These are phyloP conservation scores for Nestor notabilis DNA, from an alignment of 2,113 vertebrate species.

Conservation along the genomic window DNA sequence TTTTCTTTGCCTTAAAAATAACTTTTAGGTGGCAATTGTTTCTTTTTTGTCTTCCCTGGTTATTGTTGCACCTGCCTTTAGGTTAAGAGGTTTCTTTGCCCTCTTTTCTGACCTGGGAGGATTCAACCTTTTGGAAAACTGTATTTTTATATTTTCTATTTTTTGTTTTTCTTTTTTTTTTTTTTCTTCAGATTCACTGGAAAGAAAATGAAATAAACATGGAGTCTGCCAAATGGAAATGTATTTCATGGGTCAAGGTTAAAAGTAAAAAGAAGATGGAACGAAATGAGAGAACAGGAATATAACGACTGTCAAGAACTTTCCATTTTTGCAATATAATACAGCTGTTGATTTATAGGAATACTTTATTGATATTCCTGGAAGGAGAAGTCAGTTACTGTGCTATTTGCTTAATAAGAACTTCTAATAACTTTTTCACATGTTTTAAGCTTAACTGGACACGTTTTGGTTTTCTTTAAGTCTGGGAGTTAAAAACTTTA, in stretches of 20 bases:
- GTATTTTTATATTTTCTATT: background rate
- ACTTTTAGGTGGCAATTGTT: background rate
- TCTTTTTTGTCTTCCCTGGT: background rate
- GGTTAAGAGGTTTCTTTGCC: background rate
- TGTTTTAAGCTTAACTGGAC: slow-evolving; percentile 6
- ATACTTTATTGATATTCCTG: background rate
- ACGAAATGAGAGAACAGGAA: background rate
- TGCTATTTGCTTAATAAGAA: background rate
- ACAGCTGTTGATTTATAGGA: slow-evolving; percentile 1
- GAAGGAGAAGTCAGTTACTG: background rate
- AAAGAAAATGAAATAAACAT: slow-evolving; percentile 24
- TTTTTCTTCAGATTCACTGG: slow-evolving; percentile 57
- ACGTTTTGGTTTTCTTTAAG: background rate
- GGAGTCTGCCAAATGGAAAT: slow-evolving; percentile 31
- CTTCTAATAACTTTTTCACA: background rate
- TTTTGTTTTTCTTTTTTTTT: background rate
- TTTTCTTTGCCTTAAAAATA: background rate
- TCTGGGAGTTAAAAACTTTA: background rate
- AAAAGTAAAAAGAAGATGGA: slow-evolving; percentile 38
- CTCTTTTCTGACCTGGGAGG: background rate
- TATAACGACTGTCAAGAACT: background rate
- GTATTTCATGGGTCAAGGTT: background rate
- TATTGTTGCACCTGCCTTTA: background rate
- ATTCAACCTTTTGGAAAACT: background rate
- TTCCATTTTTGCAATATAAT: background rate